These are phyloP conservation scores for Spodoptera exigua DNA, from an alignment of 2,888 invertebrate species.

Conservation along the genomic window DNA sequence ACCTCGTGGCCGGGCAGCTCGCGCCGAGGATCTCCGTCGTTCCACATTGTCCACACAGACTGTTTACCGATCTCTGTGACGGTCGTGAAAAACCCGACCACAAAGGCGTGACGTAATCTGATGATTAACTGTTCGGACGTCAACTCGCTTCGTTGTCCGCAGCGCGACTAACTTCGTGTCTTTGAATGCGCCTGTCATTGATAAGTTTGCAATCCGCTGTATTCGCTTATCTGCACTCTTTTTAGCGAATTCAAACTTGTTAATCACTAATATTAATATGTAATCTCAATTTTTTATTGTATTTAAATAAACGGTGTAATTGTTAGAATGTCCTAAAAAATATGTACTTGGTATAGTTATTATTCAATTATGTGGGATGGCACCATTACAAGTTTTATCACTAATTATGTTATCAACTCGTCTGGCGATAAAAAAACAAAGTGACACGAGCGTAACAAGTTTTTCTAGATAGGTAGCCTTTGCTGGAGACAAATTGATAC, in stretches of 20 bases:
- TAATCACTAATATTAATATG: slow-evolving; percentile 10
- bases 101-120: slow-evolving; percentile 58
- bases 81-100: slow-evolving; percentile 55
- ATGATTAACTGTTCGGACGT: slow-evolving; percentile 60
- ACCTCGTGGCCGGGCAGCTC: slow-evolving; percentile 55
- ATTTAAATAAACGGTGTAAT: too few relatives aligned
- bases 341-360: too few relatives aligned
- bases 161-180: slow-evolving; percentile 69
- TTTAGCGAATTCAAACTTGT: slow-evolving; percentile 13
- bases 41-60: slow-evolving; percentile 66
- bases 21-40: slow-evolving; percentile 55
- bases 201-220: slow-evolving; percentile 49
- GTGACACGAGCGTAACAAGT: too few relatives aligned
- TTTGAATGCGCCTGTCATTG: slow-evolving; percentile 36
- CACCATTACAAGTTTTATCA: slow-evolving; percentile 11
- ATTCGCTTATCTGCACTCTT: slow-evolving; percentile 56
- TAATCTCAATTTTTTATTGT: slow-evolving; percentile 9
- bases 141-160: slow-evolving; percentile 60
- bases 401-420: background rate
- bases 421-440: too few relatives aligned
- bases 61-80: slow-evolving; percentile 37
- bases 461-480: background rate
- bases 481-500: too few relatives aligned
- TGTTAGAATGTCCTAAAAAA: too few relatives aligned
- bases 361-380: too few relatives aligned